Percentiles rank a stretch among this genome's conserved stretches.
Evolutionary conservation across 2,797 vertebrate species (phyloP).

Genomic region (Notolepis coatsorum): DNA sequence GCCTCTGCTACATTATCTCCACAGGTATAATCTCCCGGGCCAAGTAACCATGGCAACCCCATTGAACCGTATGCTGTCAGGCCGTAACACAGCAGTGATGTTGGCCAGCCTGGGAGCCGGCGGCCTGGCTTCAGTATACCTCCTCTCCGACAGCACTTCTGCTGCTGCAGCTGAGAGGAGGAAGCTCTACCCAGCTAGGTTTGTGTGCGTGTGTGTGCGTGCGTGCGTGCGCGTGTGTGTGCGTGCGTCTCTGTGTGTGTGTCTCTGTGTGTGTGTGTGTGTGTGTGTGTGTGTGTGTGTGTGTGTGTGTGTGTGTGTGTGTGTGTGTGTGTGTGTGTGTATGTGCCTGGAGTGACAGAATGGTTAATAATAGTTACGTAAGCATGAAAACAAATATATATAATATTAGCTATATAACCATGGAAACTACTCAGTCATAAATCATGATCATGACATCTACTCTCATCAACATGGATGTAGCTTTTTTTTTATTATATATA

Average conservation of each 20-base stretch:
- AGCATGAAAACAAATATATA: too few relatives aligned
- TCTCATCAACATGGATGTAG: too few relatives aligned
- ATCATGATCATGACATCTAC: too few relatives aligned
- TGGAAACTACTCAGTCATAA: too few relatives aligned
- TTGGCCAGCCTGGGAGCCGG: constrained; percentile 79
- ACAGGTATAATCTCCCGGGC: constrained; percentile 35
- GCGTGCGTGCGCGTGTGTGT: neutral
- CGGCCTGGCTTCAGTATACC: constrained; percentile 78
- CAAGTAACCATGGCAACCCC: constrained; percentile 78
- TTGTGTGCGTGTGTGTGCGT: neutral
- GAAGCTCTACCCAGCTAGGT: constrained; percentile 85
- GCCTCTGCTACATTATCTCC: constrained; percentile 5
- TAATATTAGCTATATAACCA: too few relatives aligned
- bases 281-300: neutral
- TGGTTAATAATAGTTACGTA: neutral
- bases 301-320: neutral
- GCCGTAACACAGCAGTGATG: constrained; percentile 76
- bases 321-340: neutral
- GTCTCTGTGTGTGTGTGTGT: neutral
- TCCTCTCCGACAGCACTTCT: constrained; percentile 73
- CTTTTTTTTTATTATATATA: too few relatives aligned
- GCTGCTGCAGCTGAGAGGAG: constrained; percentile 69
- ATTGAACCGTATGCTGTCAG: constrained; percentile 81
- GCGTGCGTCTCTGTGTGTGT: neutral
- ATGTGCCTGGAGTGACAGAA: neutral